A percentile compares a stretch with the other conserved stretches of the same genome.
phyloP scores from a whole-genome alignment of 2,113 vertebrate genomes.

The Nothobranchius kuhntae region DNA sequence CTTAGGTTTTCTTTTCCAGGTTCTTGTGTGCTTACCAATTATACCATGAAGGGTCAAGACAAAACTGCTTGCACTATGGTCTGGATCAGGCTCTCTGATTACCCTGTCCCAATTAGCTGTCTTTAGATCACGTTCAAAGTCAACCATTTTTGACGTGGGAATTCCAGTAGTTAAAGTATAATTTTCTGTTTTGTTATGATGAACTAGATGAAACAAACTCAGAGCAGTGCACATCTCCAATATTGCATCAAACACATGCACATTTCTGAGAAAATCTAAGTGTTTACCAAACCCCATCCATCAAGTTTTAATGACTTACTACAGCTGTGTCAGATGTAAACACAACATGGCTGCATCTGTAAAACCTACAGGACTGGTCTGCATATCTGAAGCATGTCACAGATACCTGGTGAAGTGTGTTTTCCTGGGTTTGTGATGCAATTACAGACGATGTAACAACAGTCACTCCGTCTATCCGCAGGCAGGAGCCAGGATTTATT shows the following conservation, averaged over 20 bases:
- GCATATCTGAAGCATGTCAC: background rate
- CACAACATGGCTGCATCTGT: no score
- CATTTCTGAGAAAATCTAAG: slow-evolving; percentile 28
- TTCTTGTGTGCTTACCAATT: no score
- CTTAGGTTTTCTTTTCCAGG: no score
- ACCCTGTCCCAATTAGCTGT: no score
- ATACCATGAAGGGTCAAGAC: no score
- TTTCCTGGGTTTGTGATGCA: slow-evolving; percentile 1
- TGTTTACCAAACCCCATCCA: slow-evolving; percentile 13
- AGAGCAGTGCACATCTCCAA: slow-evolving; percentile 46
- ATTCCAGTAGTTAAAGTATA: no score
- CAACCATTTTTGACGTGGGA: no score
- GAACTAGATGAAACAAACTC: slow-evolving; percentile 53
- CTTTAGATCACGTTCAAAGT: no score
- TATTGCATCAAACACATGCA: slow-evolving; percentile 30
- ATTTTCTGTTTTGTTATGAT: no score
- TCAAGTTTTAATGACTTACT: slow-evolving; percentile 23
- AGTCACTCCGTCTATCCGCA: slow-evolving; percentile 19
- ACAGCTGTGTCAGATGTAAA: background rate
- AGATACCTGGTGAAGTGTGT: background rate
- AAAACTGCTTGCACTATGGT: no score
- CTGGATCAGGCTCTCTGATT: no score
- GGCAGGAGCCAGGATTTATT: slow-evolving; percentile 33
- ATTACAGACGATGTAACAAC: background rate
- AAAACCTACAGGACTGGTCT: background rate